Evolutionary conservation across 2,888 invertebrate species (phyloP), one percentile per base, ranked within the genome.

Genomic region (Atethmia centrago): DNA sequence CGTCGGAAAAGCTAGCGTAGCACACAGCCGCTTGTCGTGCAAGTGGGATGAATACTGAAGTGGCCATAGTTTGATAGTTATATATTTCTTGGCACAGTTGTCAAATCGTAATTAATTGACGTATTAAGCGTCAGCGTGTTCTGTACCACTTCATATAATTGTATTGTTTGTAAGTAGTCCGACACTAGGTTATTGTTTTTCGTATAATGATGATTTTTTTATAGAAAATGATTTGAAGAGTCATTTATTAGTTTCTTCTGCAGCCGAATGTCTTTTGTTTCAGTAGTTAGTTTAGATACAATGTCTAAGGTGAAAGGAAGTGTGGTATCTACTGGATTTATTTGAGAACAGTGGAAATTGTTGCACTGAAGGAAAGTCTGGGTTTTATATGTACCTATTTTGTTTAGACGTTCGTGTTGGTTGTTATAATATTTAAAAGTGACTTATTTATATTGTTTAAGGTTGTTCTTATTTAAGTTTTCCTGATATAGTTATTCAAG

Each of bases 21-120:
- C 88, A 93, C 12, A 91, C 95, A 82, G 89, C 92, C 80, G 93
- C 83, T n/a, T 90, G 89, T 16, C 87, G 86, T 66, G 94, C 90
- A 7, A 96, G 90, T 81, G 94, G 93, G 36, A 89, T 86, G 90
- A 93, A 94, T 5, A 96, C 96, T 96, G 92, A 93, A 87, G 88
- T 87, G 88, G 93, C 83, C 93, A 93, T 94, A 4, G 75, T 74
- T n/a, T n/a, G n/a, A n/a, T n/a, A n/a, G n/a, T n/a, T n/a, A n/a
- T n/a, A n/a, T 51, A 21, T 74, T 65, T 81, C 83, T 87, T 87
- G 78, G 70, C 82, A 63, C 84, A 56, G 63, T 69, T 84, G 80
- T 80, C 84, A 82, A 85, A 84, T 84, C 84, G 87, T 87, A 86
- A 83, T 82, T 77, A 72, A 75, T 72, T 71, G 71, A 76, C 77